These are phyloP conservation scores for Tetrapedia diversipes DNA, from an alignment of 2,888 invertebrate species.

Conservation along the genomic window DNA sequence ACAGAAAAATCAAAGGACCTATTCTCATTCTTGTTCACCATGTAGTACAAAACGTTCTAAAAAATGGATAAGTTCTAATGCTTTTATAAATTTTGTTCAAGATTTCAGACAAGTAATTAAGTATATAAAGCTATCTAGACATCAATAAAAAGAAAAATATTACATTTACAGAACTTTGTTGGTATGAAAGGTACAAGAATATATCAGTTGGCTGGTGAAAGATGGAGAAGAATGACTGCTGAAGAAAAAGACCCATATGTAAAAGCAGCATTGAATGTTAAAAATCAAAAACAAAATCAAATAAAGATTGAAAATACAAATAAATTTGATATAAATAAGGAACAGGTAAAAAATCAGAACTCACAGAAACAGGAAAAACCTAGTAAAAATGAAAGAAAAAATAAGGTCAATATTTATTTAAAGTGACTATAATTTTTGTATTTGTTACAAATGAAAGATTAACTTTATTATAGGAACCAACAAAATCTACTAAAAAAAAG, in stretches of 20 bases:
- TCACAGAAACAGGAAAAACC: slow-evolving; percentile 7
- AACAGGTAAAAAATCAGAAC: slow-evolving; percentile 30
- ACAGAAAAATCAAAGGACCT: neutral
- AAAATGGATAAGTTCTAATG: slow-evolving; percentile 73
- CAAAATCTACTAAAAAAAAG: slow-evolving; percentile 24
- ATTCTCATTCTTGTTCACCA: slow-evolving; percentile 63
- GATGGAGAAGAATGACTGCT: slow-evolving; percentile 73
- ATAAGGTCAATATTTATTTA: slow-evolving; percentile 12
- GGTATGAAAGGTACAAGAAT: slow-evolving; percentile 60
- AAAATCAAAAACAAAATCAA: slow-evolving; percentile 28
- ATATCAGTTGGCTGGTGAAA: slow-evolving; percentile 72
- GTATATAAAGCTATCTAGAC: neutral
- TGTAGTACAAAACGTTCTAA: slow-evolving; percentile 24
- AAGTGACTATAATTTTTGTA: neutral
- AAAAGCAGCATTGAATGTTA: slow-evolving; percentile 70
- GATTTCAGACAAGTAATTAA: slow-evolving; percentile 72
- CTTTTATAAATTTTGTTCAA: slow-evolving; percentile 77
- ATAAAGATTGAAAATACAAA: slow-evolving; percentile 15
- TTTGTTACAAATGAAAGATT: neutral
- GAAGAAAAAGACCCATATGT: slow-evolving; percentile 74
- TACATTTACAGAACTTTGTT: slow-evolving; percentile 52
- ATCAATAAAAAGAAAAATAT: neutral
- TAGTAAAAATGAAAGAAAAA: slow-evolving; percentile 14
- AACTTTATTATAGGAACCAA: slow-evolving; percentile 28
- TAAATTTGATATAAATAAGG: neutral